phyloP scores from a whole-genome alignment of 2,113 vertebrate species.

The Coregonus clupeaformis region DNA sequence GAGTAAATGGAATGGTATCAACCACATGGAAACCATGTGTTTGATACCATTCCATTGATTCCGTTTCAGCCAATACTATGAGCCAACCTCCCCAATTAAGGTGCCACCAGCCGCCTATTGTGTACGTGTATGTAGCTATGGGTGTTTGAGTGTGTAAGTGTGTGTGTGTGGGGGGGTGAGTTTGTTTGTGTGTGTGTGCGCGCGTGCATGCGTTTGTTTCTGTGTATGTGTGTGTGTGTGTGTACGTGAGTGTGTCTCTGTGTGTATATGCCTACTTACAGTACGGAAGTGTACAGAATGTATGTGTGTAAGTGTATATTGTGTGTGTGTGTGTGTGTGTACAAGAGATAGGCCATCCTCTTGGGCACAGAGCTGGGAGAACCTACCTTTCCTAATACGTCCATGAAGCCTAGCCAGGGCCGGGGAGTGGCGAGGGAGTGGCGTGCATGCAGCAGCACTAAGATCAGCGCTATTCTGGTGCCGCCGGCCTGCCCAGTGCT shows the following conservation, averaged over 20 bases:
- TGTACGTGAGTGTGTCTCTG: no score
- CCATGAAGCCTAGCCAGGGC: slow-evolving; percentile 65
- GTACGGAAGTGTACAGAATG: no score
- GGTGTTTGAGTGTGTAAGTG: background rate
- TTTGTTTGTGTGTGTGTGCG: background rate
- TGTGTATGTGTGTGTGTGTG: no score
- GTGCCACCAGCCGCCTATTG: no score
- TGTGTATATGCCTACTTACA: no score
- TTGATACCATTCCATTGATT: no score
- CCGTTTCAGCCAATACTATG: no score
- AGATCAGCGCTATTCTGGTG: slow-evolving; percentile 91
- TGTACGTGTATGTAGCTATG: background rate
- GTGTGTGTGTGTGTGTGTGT: slow-evolving; percentile 6
- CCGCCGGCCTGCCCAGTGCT: slow-evolving; percentile 74
- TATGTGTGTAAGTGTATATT: no score
- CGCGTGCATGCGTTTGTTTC: background rate
- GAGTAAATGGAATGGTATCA: no score
- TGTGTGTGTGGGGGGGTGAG: slow-evolving; percentile 12
- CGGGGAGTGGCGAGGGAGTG: slow-evolving; percentile 33
- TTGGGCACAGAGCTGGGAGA: slow-evolving; percentile 26
- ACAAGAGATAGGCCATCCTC: slow-evolving; percentile 53
- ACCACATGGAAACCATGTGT: no score
- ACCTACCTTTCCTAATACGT: slow-evolving; percentile 83
- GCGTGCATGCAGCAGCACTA: slow-evolving; percentile 72
- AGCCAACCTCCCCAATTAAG: no score